These are phyloP conservation scores for Zaprionus africanus DNA, from an alignment of 1,140 invertebrate genomes.

Conservation along the genomic window DNA sequence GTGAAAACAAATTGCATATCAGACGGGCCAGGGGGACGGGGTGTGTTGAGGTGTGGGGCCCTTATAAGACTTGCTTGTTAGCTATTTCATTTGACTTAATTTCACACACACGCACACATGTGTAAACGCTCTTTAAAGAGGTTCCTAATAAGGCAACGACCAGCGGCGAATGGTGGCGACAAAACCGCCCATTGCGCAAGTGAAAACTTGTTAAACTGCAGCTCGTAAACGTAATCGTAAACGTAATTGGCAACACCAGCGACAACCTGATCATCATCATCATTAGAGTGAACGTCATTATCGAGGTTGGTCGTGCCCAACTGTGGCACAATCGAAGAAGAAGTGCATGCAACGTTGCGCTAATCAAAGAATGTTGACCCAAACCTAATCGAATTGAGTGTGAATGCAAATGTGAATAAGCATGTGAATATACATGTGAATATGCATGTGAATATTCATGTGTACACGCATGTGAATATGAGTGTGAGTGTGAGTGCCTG, in stretches of 20 bases:
- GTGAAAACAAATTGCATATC: slow-evolving; percentile 61
- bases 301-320: neutral
- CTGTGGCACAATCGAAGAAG: slow-evolving; percentile 23
- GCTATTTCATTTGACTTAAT: slow-evolving; percentile 50
- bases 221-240: slow-evolving; percentile 38
- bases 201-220: slow-evolving; percentile 51
- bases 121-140: neutral
- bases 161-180: neutral
- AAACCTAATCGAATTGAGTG: neutral
- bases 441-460: neutral
- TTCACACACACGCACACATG: slow-evolving; percentile 13
- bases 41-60: slow-evolving; percentile 2
- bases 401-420: slow-evolving; percentile 20
- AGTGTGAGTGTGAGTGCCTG: slow-evolving; percentile 7
- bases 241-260: slow-evolving; percentile 29
- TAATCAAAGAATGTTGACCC: slow-evolving; percentile 18
- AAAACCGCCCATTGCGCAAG: slow-evolving; percentile 44
- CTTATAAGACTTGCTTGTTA: slow-evolving; percentile 44
- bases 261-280: slow-evolving; percentile 20
- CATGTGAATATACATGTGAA: slow-evolving; percentile 7
- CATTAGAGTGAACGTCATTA: neutral
- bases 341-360: slow-evolving; percentile 6
- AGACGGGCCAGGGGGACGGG: slow-evolving; percentile 9
- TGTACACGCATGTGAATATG: no score
- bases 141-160: slow-evolving; percentile 32